phyloP scores from a whole-genome alignment of 2,797 vertebrate genomes.

The Columba guinea region DNA sequence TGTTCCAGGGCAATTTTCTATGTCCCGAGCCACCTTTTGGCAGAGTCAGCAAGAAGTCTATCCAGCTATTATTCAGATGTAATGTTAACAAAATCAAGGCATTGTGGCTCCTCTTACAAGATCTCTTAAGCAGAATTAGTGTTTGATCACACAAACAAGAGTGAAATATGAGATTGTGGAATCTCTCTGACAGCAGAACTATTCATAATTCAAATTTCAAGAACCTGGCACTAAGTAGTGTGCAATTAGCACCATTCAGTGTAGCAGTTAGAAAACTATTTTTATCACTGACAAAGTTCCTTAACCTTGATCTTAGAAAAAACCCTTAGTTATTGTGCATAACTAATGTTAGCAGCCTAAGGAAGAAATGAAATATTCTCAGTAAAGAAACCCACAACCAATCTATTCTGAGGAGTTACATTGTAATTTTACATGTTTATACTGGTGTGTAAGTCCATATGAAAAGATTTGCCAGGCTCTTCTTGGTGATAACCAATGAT shows the following conservation, averaged over 20 bases:
- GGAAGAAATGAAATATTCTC: not conserved
- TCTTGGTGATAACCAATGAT: too few species aligned
- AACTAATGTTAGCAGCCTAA: not conserved
- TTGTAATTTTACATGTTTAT: not conserved
- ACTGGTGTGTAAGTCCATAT: not conserved
- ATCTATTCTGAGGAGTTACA: not conserved
- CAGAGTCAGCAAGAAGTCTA: not conserved
- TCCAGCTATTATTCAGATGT: not conserved
- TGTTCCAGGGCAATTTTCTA: not conserved
- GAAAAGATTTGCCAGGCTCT: not conserved
- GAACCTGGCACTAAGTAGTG: not conserved
- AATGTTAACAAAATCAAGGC: not conserved
- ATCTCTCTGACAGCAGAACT: not conserved
- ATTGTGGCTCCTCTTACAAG: not conserved
- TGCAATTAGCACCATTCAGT: not conserved
- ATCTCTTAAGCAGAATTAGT: not conserved
- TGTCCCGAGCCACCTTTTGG: not conserved
- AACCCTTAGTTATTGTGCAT: not conserved
- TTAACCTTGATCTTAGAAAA: not conserved
- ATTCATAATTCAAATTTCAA: not conserved
- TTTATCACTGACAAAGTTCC: not conserved
- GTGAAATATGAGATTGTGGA: not conserved
- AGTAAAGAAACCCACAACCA: not conserved
- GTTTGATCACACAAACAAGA: not conserved
- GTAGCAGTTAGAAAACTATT: not conserved